These are phyloP conservation scores for Ascaphus truei DNA, from an alignment of 2,113 vertebrate genomes.

Conservation along the genomic window DNA sequence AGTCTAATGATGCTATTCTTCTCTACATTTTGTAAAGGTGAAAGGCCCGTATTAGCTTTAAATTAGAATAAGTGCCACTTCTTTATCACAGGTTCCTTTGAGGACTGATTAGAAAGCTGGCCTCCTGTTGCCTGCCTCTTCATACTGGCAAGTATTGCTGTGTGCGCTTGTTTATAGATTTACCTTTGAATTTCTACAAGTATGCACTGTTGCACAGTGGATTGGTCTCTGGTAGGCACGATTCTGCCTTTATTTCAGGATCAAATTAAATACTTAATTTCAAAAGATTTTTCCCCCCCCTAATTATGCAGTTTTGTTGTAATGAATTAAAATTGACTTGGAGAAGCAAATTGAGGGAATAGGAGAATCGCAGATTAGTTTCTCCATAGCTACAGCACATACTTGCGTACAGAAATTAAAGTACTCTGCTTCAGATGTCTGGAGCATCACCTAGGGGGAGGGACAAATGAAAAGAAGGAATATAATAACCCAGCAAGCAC, in stretches of 20 bases:
- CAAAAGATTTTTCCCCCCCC: constrained; percentile 49
- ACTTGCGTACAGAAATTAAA: constrained; percentile 44
- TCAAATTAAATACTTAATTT: constrained; percentile 58
- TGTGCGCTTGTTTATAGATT: constrained; percentile 57
- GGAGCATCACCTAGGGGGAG: constrained; percentile 18
- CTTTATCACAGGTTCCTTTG: constrained; percentile 66
- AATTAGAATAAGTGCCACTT: constrained; percentile 77
- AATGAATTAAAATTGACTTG: constrained; percentile 63
- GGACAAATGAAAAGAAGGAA: not conserved
- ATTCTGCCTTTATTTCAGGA: constrained; percentile 43
- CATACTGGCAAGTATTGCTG: constrained; percentile 44
- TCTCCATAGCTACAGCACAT: constrained; percentile 65
- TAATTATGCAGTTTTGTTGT: constrained; percentile 58
- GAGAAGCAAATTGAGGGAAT: constrained; percentile 57
- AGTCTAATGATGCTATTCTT: constrained; percentile 69
- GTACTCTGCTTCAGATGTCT: constrained; percentile 33
- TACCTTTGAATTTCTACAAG: constrained; percentile 57
- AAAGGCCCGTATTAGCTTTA: constrained; percentile 69
- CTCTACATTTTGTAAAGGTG: constrained; percentile 69
- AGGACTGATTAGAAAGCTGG: constrained; percentile 68
- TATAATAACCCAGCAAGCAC: not conserved
- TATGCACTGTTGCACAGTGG: constrained; percentile 40
- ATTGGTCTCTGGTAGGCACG: constrained; percentile 35
- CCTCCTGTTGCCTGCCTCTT: constrained; percentile 61
- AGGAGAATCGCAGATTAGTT: constrained; percentile 52